Percentiles rank a stretch among this genome's conserved stretches.
Conservation (phyloP, 2,888 invertebrate genomes). For the Cryptosula pallasiana region DNA sequence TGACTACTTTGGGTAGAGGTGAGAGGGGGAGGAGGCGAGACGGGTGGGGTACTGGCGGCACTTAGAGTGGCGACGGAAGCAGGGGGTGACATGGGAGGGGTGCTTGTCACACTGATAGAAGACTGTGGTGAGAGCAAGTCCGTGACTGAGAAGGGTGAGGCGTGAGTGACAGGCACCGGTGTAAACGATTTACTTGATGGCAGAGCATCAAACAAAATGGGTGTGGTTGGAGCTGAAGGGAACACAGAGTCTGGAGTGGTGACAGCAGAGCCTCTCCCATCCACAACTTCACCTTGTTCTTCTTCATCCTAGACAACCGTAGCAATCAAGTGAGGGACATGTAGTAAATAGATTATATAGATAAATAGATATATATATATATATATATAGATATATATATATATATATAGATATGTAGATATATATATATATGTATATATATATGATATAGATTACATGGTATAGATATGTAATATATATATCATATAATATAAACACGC, state of each 20-base stretch:
- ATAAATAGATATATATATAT: too few relatives aligned
- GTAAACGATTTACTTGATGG: not conserved
- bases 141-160: too few relatives aligned
- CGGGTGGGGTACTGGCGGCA: not conserved
- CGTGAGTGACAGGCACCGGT: not conserved
- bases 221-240: conserved; percentile 6
- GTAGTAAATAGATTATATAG: too few relatives aligned
- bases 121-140: not conserved
- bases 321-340: too few relatives aligned
- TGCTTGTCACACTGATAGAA: not conserved
- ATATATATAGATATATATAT: too few relatives aligned
- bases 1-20: not conserved
- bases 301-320: too few relatives aligned
- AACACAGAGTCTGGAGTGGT: not conserved
- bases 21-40: not conserved
- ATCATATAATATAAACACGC: too few relatives aligned
- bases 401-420: too few relatives aligned
- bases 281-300: not conserved
- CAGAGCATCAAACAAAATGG: conserved; percentile 11
- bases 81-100: not conserved
- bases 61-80: not conserved
- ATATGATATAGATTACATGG: too few relatives aligned
- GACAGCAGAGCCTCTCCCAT: not conserved
- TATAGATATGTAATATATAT: too few relatives aligned
- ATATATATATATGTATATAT: too few relatives aligned